Evolutionary conservation across 2,888 invertebrate genomes (phyloP).

Genomic region (Deroplatys truncata): DNA sequence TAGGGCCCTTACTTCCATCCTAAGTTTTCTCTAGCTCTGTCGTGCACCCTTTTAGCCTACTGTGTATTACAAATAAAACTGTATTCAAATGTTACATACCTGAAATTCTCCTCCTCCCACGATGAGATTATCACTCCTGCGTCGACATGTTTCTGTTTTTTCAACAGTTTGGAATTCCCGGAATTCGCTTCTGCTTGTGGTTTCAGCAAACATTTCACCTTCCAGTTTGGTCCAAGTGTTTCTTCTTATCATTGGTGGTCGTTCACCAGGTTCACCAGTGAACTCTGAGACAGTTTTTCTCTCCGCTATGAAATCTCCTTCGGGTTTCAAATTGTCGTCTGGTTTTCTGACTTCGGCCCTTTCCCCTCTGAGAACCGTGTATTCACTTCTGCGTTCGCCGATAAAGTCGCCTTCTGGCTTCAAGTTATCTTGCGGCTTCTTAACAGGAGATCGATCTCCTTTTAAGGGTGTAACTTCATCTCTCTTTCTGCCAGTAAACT

Average conservation of each 20-base stretch:
- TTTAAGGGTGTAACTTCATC: constrained; percentile 35
- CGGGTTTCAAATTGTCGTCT: constrained; percentile 29
- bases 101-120: constrained; percentile 56
- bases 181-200: constrained; percentile 63
- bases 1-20: too few relatives aligned
- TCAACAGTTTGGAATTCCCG: constrained; percentile 53
- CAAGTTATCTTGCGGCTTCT: constrained; percentile 34
- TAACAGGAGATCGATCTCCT: constrained; percentile 40
- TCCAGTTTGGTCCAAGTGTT: constrained; percentile 76
- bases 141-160: constrained; percentile 55
- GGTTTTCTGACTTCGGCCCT: constrained; percentile 39
- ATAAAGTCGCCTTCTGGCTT: constrained; percentile 55
- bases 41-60: too few relatives aligned
- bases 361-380: constrained; percentile 5
- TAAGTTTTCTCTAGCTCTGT: too few relatives aligned
- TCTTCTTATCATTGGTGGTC: constrained; percentile 61
- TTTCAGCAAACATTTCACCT: constrained; percentile 67
- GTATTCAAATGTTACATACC: constrained; percentile 35
- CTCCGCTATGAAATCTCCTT: constrained; percentile 52
- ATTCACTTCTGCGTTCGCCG: constrained; percentile 29
- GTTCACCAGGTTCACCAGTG: constrained; percentile 62
- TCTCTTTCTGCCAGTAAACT: constrained; percentile 34
- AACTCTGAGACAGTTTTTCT: constrained; percentile 67
- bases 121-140: constrained; percentile 61
- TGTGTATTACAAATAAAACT: too few relatives aligned